Base-by-base conservation (phyloP, 2,113 vertebrate genomes). In the Copsychus sechellarum region DNA sequence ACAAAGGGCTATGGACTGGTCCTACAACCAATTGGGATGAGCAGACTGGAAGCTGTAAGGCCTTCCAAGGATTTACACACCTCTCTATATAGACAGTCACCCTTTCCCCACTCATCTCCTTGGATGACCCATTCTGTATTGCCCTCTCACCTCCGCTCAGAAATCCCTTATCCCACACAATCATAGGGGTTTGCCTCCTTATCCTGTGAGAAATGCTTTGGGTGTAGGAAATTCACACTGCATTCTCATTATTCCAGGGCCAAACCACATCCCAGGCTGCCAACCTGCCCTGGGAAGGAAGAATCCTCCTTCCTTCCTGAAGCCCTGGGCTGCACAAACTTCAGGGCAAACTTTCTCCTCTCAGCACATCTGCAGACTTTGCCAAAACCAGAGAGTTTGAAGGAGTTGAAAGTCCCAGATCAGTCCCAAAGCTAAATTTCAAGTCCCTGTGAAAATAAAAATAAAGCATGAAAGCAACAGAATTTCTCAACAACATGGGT, bases 121-220 rank as follows among this genome's bases (percentile, higher is more conserved):
- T 19, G 28, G 26, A 18, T 13, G 6, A n/a, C 8, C 34, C 38
- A 3, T 10, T 40, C 80, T 33, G 7, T 22, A 18, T 9, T 54
- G 12, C 53, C 13, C 21, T 45, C 62, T 54, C 16, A 14, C 2
- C n/a, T 21, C 31, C 24, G 33, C 8, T 56, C 60, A 87, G 78
- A 92, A 87, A 57, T 13, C 16, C 43, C 23, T 81, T 56, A n/a
- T 17, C 58, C n/a, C 45, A 26, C 1, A 1, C 28, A 7, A 13
- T 12, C 47, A 31, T 14, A 24, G 23, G 23, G 23, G 2, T n/a
- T 36, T 64, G 34, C 62, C n/a, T 74, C 24, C 61, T 25, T 50
- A 0, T 2, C 1, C 0, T 17, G 19, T 48, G 20, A 73, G 22
- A 34, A 76, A 86, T 3, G 8, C 3, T 3, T 15, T n/a, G 47